A percentile compares a stretch with the other conserved stretches of the same genome.
Conservation (phyloP, 2,113 vertebrate genomes). For the Stegostoma tigrinum region DNA sequence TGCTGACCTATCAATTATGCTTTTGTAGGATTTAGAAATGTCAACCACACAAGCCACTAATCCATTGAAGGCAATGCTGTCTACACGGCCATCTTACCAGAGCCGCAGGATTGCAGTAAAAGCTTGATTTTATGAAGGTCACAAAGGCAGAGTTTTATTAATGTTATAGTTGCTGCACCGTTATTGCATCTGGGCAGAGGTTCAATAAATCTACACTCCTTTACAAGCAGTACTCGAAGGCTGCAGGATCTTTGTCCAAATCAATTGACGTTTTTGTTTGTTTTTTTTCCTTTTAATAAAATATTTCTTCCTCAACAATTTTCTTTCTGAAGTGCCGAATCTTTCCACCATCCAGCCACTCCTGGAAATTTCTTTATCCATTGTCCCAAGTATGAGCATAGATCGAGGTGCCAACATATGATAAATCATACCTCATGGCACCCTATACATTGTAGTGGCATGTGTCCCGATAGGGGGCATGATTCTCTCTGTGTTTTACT, state of each 20-base stretch:
- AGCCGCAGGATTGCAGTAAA: slow-evolving; percentile 30
- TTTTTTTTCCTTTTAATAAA: background rate
- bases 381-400: background rate
- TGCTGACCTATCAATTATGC: slow-evolving; percentile 33
- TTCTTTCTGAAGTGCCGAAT: background rate
- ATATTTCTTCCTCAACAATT: background rate
- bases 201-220: slow-evolving; percentile 29
- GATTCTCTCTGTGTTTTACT: background rate
- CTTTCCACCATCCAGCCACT: background rate
- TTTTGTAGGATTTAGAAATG: slow-evolving; percentile 34
- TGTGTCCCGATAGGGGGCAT: background rate
- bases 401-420: background rate
- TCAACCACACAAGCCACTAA: slow-evolving; percentile 34
- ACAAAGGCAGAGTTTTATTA: slow-evolving; percentile 28
- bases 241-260: slow-evolving; percentile 11
- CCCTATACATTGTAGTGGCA: background rate
- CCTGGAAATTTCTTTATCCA: background rate
- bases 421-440: no score
- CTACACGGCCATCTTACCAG: background rate
- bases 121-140: slow-evolving; percentile 34
- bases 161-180: slow-evolving; percentile 16
- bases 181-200: slow-evolving; percentile 8
- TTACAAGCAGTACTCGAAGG: slow-evolving; percentile 16
- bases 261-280: slow-evolving; percentile 22
- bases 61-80: slow-evolving; percentile 12